phyloP scores from a whole-genome alignment of 92 coral and sea anemone genomes.

The Heteractis magnifica region DNA sequence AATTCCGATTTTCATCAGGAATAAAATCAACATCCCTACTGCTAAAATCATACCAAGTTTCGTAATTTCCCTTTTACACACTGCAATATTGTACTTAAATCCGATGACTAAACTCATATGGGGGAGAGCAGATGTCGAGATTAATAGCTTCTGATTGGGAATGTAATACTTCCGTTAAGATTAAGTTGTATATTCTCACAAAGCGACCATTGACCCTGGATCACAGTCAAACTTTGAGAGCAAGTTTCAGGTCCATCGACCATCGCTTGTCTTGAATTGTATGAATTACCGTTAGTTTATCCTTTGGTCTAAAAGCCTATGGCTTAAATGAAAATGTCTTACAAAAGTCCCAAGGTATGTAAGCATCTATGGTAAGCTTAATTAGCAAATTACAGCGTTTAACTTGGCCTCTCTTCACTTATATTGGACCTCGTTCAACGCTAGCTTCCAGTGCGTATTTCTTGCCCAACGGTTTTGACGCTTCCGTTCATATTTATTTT shows the following conservation, averaged over 20 bases:
- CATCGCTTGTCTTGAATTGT: neutral
- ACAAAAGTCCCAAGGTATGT: conserved; percentile 25
- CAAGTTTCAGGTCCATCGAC: conserved; percentile 3
- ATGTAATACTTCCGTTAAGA: conserved; percentile 9
- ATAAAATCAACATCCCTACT: neutral
- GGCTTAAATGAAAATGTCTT: conserved; percentile 28
- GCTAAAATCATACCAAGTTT: neutral
- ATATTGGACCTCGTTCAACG: neutral
- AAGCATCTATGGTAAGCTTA: neutral
- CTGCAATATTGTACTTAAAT: neutral
- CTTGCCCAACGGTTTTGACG: neutral
- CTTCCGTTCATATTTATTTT: neutral
- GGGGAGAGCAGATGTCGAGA: neutral
- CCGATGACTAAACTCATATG: neutral
- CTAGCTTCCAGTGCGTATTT: neutral
- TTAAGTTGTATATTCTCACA: conserved; percentile 18
- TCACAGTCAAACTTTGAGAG: conserved; percentile 24
- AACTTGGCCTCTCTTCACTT: neutral
- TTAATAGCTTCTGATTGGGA: conserved; percentile 1
- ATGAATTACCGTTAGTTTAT: neutral
- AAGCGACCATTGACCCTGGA: conserved; percentile 11
- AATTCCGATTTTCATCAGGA: neutral
- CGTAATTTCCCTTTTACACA: neutral
- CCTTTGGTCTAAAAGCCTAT: conserved; percentile 16
- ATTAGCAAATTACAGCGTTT: neutral